A percentile compares a stretch with the other conserved stretches of the same genome.
phyloP scores from a whole-genome alignment of 1,140 invertebrate species.

The Dolichoris vasculosae region DNA sequence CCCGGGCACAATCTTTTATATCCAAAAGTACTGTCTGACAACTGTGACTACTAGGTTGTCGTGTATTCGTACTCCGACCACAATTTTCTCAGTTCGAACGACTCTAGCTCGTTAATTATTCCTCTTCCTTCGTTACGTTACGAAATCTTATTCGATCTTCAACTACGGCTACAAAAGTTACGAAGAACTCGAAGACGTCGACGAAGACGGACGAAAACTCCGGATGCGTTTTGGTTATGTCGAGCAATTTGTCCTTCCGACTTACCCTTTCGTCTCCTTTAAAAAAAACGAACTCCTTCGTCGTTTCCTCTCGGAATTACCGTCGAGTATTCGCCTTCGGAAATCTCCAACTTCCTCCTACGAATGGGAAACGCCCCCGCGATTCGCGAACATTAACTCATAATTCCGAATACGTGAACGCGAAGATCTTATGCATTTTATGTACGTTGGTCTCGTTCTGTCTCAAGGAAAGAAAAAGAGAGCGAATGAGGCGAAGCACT shows the following conservation, averaged over 20 bases:
- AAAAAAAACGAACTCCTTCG: not conserved
- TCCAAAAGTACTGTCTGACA: constrained; percentile 23
- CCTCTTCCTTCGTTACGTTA: too few relatives aligned
- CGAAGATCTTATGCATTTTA: not conserved
- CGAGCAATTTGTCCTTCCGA: not conserved
- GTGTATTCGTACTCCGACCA: constrained; percentile 1
- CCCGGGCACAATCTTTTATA: constrained; percentile 42
- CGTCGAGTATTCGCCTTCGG: not conserved
- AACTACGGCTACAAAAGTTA: constrained; percentile 28
- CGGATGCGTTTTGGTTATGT: constrained; percentile 1
- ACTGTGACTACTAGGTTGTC: constrained; percentile 11
- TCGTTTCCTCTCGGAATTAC: not conserved
- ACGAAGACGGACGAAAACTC: not conserved
- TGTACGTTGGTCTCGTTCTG: not conserved
- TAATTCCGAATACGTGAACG: not conserved
- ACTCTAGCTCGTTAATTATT: constrained; percentile 1
- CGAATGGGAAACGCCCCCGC: not conserved
- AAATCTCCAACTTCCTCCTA: not conserved
- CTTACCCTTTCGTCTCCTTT: not conserved
- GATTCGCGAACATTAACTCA: constrained; percentile 11
- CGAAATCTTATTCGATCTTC: constrained; percentile 4
- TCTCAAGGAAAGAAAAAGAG: not conserved
- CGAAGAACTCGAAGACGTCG: too few relatives aligned
- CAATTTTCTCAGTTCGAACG: constrained; percentile 7
- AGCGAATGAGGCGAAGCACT: not conserved